phyloP scores from a whole-genome alignment of 2,797 vertebrate species.

The Xenops minutus region DNA sequence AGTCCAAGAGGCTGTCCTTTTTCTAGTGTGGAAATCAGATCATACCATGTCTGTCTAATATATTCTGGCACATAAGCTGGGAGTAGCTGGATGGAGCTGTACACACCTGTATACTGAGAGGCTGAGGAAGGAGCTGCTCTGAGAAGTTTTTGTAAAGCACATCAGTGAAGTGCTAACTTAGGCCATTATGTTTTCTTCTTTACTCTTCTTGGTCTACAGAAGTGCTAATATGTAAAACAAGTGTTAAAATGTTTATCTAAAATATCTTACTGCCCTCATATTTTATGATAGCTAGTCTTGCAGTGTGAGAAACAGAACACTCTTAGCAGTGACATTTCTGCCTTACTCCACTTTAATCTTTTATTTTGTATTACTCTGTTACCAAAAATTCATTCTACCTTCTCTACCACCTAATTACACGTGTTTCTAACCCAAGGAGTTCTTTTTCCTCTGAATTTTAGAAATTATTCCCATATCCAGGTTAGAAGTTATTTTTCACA shows the following conservation, averaged over 20 bases:
- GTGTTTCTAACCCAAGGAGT: neutral
- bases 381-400: neutral
- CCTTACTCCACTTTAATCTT: neutral
- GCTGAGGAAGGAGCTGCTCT: neutral
- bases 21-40: neutral
- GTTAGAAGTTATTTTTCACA: neutral
- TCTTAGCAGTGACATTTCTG: neutral
- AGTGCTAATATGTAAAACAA: neutral
- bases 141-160: neutral
- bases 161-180: neutral
- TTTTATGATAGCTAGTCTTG: neutral
- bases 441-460: neutral
- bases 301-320: neutral
- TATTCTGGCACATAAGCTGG: too few species aligned
- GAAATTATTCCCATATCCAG: neutral
- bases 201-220: neutral
- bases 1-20: neutral
- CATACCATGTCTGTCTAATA: neutral
- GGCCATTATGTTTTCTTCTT: neutral
- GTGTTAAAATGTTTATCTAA: neutral
- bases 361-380: neutral
- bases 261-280: neutral
- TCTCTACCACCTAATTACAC: neutral
- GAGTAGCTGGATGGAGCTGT: neutral
- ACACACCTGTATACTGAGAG: rapidly evolving